Base-by-base conservation (phyloP, 1,140 invertebrate genomes). In the Orchesella cincta region DNA sequence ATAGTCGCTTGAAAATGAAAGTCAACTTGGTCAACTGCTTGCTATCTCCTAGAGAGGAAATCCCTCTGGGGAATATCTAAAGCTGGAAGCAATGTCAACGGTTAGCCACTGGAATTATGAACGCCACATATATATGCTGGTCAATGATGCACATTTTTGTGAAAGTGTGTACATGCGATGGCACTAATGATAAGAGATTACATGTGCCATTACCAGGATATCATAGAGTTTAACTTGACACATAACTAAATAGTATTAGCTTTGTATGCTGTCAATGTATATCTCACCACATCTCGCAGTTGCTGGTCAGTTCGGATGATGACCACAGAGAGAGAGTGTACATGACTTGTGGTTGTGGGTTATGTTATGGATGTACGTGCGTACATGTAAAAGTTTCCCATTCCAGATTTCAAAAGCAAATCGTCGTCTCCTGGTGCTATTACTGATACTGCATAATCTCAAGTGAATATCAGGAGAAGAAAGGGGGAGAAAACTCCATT, bases 181-280 rank as follows among this genome's bases (percentile, higher is more conserved):
- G 62, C 62, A 67, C 33, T 67, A 67, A 67, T 67, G 62, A 67
- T 67, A 31, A 67, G 62, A 57, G 62, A 67, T 67, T 67, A 67
- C 62, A 67, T 67, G 62, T 33, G 62, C 62, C 62, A 67, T 67
- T 67, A 67, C 62, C 29, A 31, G 62, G 54, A 57, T 57, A 57
- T 5, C 54, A 29, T 31, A 29, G 8, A 23, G n/a, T 18, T 14
- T 33, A 67, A 67, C 62, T 67, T 26, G 62, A 67, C 62, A 67
- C 31, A 14, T 1, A 16, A 67, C 5, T 12, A 14, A 12, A 29
- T 18, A 2, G 29, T 67, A 67, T 5, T 29, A 33, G 29, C 12
- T 67, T 29, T 67, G 23, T 67, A 67, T 67, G 62, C 31, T 1
- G 14, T 31, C 8, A 67, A 33, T 46, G 39, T 8, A 46, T 46